Evolutionary conservation across 2,888 invertebrate species (phyloP).

Genomic region (Epirrhoe tristata): DNA sequence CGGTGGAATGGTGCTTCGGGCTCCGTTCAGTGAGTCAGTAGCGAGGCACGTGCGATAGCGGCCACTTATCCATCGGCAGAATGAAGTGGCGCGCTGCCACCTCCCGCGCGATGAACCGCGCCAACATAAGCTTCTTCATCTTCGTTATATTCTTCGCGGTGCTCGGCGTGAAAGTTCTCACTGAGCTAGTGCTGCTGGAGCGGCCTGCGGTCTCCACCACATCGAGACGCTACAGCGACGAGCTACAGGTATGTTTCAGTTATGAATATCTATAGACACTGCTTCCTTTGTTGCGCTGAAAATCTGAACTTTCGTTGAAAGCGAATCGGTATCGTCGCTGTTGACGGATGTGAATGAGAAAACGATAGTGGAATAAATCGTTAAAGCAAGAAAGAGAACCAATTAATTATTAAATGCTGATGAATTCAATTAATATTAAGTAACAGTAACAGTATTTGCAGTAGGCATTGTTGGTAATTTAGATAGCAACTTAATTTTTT

Average conservation of each 20-base stretch:
- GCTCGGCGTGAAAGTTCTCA: conserved; percentile 94
- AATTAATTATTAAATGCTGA: too few species aligned
- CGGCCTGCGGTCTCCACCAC: conserved; percentile 84
- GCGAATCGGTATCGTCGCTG: not conserved
- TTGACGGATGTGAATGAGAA: not conserved
- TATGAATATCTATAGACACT: conserved; percentile 31
- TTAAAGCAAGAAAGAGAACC: not conserved
- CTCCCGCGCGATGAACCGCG: conserved; percentile 89
- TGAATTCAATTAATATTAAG: too few species aligned
- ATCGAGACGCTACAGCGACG: conserved; percentile 88
- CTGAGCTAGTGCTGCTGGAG: conserved; percentile 89
- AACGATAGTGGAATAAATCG: not conserved
- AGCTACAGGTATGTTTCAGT: conserved; percentile 83
- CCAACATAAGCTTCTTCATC: conserved; percentile 95
- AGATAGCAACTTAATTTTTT: too few species aligned
- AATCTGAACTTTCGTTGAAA: not conserved
- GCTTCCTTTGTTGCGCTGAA: conserved; percentile 22
- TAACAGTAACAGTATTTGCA: too few species aligned
- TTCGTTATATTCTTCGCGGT: conserved; percentile 96
- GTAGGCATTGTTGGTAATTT: too few species aligned
- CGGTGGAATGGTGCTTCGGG: conserved; percentile 57
- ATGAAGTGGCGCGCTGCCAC: conserved; percentile 83
- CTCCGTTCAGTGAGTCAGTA: conserved; percentile 60
- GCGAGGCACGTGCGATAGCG: conserved; percentile 59
- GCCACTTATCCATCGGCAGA: conserved; percentile 58